Base-by-base conservation (phyloP, 2,888 invertebrate genomes). In the Orthosia gracilis region DNA sequence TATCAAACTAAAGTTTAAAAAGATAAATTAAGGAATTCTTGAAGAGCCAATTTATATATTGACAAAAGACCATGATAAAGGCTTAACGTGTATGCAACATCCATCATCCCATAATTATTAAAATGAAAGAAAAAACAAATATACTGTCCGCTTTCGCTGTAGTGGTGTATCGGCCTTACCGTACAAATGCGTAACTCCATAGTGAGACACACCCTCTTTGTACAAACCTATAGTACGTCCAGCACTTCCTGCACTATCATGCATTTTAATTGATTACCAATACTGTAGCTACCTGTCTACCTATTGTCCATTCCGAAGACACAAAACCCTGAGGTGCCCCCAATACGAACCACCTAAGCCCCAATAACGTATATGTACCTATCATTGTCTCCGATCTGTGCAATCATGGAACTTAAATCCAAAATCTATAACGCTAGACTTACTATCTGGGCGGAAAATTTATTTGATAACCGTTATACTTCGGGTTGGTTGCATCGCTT, bases 381-480 rank as follows among this genome's bases (percentile, higher is more conserved):
- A 89, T 88, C 83, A 89, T 90, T 91, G 88, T 84, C 89, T 89
- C 86, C 89, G 88, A 91, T 91, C 90, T 91, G 85, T 91, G 90
- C 90, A 89, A 91, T 89, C 89, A 88, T 87, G 89, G 89, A 89
- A 89, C 89, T 91, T 91, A 91, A 94, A 94, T 93, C 94, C 93
- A 94, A 94, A 94, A 94, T 94, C 95, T 94, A 95, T 95, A 95
- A 92, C 90, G 92, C 91, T 93, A 93, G 93, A 90, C 92, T 92
- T 91, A 90, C 91, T 92, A 94, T 93, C 92, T 91, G 91, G 90
- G 90, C 89, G 92, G 92, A 90, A 92, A 93, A 92, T 94, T 92
- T 91, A 92, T 94, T 93, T 94, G 90, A 91, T 92, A 91, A 90
- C 85, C 88, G 85, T 88, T 90, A 88, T 88, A 90, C 89, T 92